Percentiles rank a stretch among this genome's conserved stretches.
phyloP scores from a whole-genome alignment of 2,113 vertebrate genomes.

The Pseudorhombus dupliciocellatus region DNA sequence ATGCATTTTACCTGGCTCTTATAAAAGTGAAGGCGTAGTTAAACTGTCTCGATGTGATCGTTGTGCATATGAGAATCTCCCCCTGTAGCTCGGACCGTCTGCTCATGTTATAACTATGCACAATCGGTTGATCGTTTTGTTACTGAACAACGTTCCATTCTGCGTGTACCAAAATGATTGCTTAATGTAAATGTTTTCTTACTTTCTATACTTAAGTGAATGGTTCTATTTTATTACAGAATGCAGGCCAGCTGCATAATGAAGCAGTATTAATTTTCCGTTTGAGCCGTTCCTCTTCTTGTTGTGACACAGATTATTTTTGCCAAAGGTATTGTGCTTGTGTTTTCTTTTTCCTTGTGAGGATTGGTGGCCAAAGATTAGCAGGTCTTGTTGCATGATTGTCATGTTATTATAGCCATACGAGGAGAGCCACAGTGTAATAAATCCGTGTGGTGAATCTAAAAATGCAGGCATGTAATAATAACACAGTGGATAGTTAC shows the following conservation, averaged over 20 bases:
- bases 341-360: conserved; percentile 43
- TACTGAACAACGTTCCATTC: conserved; percentile 61
- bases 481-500: conserved; percentile 19
- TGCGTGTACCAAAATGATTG: conserved; percentile 51
- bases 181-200: conserved; percentile 69
- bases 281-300: conserved; percentile 8
- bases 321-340: conserved; percentile 64
- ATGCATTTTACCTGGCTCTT: conserved; percentile 42
- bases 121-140: conserved; percentile 62
- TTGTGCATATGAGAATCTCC: conserved; percentile 53
- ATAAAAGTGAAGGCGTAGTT: conserved; percentile 33
- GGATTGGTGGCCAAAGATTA: conserved; percentile 71
- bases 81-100: conserved; percentile 47
- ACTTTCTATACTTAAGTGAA: conserved; percentile 59
- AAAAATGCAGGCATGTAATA: conserved; percentile 50
- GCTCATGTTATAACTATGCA: conserved; percentile 72
- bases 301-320: conserved; percentile 55
- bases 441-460: conserved; percentile 21
- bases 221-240: conserved; percentile 68
- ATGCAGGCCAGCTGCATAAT: conserved; percentile 47
- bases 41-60: conserved; percentile 42
- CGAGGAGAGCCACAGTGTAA: conserved; percentile 44
- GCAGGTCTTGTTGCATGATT: conserved; percentile 72
- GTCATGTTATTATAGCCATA: conserved; percentile 62
- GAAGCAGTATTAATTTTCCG: conserved; percentile 56